Evolutionary conservation across 2,888 invertebrate genomes (phyloP).

Genomic region (Clitarchus hookeri): DNA sequence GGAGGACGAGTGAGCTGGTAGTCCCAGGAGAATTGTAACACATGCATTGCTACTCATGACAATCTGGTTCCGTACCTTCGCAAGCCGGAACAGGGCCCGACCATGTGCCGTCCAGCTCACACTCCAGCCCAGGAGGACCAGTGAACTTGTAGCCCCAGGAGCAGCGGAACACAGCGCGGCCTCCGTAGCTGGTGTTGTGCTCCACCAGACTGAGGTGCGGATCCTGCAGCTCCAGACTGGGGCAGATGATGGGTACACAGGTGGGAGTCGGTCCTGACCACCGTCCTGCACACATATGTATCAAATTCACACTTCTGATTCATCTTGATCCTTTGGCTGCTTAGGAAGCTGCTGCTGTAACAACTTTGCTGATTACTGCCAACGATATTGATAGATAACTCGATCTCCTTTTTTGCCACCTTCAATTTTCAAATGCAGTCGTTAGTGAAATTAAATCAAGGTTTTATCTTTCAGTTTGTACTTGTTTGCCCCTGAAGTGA

Average conservation of each 20-base stretch:
- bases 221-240: constrained; percentile 68
- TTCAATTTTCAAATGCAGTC: too few species aligned
- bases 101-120: constrained; percentile 80
- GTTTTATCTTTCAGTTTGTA: too few species aligned
- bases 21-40: constrained; percentile 75
- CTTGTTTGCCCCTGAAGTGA: too few species aligned
- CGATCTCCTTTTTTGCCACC: too few species aligned
- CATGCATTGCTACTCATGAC: not conserved
- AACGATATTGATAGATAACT: too few species aligned
- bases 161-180: constrained; percentile 79
- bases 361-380: too few species aligned
- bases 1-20: constrained; percentile 76
- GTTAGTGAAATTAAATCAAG: too few species aligned
- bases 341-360: too few species aligned
- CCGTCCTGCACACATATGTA: constrained; percentile 60
- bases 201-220: constrained; percentile 76
- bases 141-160: constrained; percentile 80
- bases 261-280: constrained; percentile 77
- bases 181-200: constrained; percentile 80
- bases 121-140: constrained; percentile 78
- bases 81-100: constrained; percentile 77
- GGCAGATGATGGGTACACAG: constrained; percentile 80
- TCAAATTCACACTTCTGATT: too few species aligned
- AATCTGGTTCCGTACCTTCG: constrained; percentile 62
- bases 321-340: too few species aligned